phyloP scores from a whole-genome alignment of 2,113 vertebrate species.

The Lathamus discolor region DNA sequence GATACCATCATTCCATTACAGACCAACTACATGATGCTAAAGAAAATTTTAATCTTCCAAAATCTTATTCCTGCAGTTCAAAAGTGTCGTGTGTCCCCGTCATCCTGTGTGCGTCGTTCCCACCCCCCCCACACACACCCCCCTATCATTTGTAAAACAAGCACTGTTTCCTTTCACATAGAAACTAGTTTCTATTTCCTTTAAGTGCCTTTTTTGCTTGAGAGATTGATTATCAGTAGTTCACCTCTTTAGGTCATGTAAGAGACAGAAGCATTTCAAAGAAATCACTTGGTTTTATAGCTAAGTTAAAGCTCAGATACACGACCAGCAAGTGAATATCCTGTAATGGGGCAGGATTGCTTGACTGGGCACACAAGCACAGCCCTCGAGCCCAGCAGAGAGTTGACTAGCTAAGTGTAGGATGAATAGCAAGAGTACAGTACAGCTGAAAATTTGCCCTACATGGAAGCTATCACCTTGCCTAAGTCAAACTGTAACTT shows the following conservation, averaged over 20 bases:
- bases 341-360: background rate
- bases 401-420: background rate
- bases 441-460: background rate
- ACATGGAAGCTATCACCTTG: background rate
- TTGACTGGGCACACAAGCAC: background rate
- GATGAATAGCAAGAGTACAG: background rate
- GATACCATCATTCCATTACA: background rate
- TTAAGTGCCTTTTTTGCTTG: background rate
- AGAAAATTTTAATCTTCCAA: background rate
- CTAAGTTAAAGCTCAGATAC: background rate
- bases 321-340: rapidly evolving
- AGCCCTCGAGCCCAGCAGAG: background rate
- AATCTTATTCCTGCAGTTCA: background rate
- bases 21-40: rapidly evolving
- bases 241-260: background rate
- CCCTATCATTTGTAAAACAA: background rate
- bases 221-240: slow-evolving; percentile 9
- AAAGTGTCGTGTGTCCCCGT: background rate
- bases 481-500: background rate
- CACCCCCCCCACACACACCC: rapidly evolving
- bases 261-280: background rate
- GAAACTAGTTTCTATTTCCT: slow-evolving; percentile 54
- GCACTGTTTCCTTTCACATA: slow-evolving; percentile 11
- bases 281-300: slow-evolving; percentile 44
- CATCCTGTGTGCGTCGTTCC: no score